Base-by-base conservation (phyloP, 2,888 invertebrate genomes). In the Tupiocoris notatus region DNA sequence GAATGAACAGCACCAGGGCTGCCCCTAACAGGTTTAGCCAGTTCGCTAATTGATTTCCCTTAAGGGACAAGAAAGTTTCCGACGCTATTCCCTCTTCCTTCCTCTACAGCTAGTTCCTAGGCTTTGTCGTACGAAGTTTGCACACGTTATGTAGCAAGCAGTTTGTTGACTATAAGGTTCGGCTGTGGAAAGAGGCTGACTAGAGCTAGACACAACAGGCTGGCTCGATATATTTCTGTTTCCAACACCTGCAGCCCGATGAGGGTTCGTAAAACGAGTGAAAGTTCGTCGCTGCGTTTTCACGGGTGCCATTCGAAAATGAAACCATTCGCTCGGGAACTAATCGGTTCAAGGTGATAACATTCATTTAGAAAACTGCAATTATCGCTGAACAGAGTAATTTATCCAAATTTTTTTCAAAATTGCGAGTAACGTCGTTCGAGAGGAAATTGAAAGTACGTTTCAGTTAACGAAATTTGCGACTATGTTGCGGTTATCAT, bases 1-100 rank as follows among this genome's bases (percentile, higher is more conserved):
- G 58, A 70, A 70, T 70, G 70, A 70, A 59, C 61, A 57, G 70
- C 70, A 59, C 22, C 70, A 21, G 24, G 23, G 22, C 20, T 58
- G 59, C 20, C 39, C 21, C 23, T 70, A 70, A 70, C 70, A 70
- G 70, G 61, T 70, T 70, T 70, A 59, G 70, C 54, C 56, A 67
- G 67, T 67, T 70, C 59, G 59, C 70, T 70, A 70, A 70, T 70
- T 70, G 70, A 70, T 39, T 39, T 39, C 39, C 39, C 39, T 39
- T 39, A 39, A 39, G 39, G 39, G 39, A 39, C 39, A 39, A 39
- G 39, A 70, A 70, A 70, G 70, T 70, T 70, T 21, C 70, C 68
- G 58, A 17, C 70, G 58, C 39, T 20, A n/a, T 59, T 12, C 70
- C 61, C 22, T n/a, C 70, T 24, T n/a, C 70, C 59, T 17, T 2